Conservation (phyloP, 2,797 vertebrate genomes). For the Enteromius afrohamiltoni region DNA sequence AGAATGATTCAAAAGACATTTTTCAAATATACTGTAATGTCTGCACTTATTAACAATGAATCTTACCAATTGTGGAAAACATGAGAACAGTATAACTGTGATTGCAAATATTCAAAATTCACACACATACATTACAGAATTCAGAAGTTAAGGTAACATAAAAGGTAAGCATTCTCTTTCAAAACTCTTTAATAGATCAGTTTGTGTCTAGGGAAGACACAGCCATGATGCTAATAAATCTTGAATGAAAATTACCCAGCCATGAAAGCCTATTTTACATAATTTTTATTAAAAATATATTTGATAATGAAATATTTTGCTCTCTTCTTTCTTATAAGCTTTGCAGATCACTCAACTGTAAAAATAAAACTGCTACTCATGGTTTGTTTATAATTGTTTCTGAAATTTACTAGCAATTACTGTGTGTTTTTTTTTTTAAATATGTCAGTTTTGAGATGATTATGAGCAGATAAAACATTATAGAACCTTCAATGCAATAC, state of each 20-base stretch:
- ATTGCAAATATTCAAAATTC: background rate
- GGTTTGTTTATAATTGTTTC: background rate
- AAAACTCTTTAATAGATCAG: background rate
- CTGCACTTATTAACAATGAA: background rate
- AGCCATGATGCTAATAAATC: background rate
- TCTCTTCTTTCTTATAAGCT: background rate
- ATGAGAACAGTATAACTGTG: background rate
- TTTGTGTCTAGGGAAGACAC: background rate
- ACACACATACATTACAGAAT: background rate
- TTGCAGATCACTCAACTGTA: background rate
- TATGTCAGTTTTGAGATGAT: background rate
- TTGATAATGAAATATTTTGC: background rate
- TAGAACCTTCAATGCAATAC: background rate
- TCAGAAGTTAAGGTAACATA: background rate
- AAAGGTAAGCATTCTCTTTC: background rate
- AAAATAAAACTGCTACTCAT: background rate
- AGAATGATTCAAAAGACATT: background rate
- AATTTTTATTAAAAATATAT: background rate
- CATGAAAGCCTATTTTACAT: background rate
- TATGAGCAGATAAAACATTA: background rate
- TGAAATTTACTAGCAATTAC: background rate
- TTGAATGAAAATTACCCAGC: background rate
- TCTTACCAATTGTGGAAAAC: background rate
- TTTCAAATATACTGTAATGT: background rate
- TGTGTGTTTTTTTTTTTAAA: background rate